phyloP scores from a whole-genome alignment of 2,888 invertebrate species.

The Dione vanillae region DNA sequence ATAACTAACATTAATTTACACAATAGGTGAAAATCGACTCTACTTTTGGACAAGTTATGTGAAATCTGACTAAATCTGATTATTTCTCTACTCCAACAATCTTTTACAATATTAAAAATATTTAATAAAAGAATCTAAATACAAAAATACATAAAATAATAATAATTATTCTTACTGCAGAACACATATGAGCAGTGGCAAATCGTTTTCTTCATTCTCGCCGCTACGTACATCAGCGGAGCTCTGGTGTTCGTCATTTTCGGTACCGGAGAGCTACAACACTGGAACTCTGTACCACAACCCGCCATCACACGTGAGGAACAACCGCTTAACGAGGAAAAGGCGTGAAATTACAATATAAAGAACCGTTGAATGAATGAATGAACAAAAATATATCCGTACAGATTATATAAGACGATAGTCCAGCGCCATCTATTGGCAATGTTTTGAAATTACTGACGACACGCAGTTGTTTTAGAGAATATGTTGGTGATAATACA shows the following conservation, averaged over 20 bases:
- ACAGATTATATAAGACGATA: slow-evolving; percentile 4
- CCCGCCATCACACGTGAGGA: slow-evolving; percentile 59
- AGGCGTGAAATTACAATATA: slow-evolving; percentile 52
- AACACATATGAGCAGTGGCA: slow-evolving; percentile 91
- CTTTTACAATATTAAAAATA: no score
- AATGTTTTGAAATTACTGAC: not conserved
- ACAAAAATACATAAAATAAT: not conserved
- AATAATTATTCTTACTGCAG: slow-evolving; percentile 61
- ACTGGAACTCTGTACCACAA: slow-evolving; percentile 64
- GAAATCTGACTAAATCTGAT: no score
- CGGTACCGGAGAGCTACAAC: slow-evolving; percentile 87
- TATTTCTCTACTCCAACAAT: no score
- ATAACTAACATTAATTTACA: no score
- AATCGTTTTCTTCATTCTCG: slow-evolving; percentile 92
- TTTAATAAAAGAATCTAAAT: no score
- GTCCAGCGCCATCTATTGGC: slow-evolving; percentile 31
- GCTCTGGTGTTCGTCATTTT: slow-evolving; percentile 86
- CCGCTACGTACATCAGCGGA: slow-evolving; percentile 88
- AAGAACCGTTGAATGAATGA: no score
- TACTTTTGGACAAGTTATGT: no score
- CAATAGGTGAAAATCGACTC: no score
- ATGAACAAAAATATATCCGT: not conserved
- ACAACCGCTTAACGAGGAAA: slow-evolving; percentile 72
- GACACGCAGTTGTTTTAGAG: no score
- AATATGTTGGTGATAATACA: not conserved